Conservation (phyloP, 2,113 vertebrate genomes). For the Rhynchomys soricoides region DNA sequence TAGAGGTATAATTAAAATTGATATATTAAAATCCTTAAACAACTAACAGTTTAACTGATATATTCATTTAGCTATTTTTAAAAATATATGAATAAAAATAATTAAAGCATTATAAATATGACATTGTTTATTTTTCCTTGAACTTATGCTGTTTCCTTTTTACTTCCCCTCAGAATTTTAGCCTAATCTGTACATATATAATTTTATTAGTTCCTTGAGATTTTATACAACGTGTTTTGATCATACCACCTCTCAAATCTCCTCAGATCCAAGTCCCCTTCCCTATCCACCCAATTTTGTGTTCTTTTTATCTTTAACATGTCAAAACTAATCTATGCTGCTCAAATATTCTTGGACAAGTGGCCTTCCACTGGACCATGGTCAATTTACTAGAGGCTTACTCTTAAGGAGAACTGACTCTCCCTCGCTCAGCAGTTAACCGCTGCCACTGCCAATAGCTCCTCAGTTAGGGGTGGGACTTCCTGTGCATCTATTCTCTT, state of each 20-base stretch:
- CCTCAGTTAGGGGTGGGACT: not conserved
- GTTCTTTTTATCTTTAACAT: not conserved
- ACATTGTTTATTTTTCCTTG: not conserved
- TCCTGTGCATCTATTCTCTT: not conserved
- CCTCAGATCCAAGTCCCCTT: not conserved
- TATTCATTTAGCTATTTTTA: not conserved
- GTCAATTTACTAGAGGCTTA: not conserved
- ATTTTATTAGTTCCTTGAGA: not conserved
- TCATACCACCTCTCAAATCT: not conserved
- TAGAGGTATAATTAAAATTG: not conserved
- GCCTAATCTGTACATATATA: not conserved
- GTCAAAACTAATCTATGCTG: not conserved
- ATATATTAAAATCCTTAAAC: not conserved
- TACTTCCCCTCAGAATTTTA: not conserved
- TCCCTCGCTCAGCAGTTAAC: not conserved
- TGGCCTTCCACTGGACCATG: not conserved
- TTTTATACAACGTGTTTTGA: not conserved
- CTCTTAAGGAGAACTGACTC: not conserved
- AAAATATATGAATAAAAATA: not conserved
- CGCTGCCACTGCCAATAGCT: not conserved
- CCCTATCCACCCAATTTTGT: not conserved
- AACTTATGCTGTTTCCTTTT: not conserved
- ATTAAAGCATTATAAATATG: not conserved
- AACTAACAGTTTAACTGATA: not conserved
- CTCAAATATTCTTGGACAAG: not conserved